A percentile compares a stretch with the other conserved stretches of the same genome.
These are phyloP conservation scores for Oxycera nigricornis DNA, from an alignment of 2,888 invertebrate species.

Conservation along the genomic window DNA sequence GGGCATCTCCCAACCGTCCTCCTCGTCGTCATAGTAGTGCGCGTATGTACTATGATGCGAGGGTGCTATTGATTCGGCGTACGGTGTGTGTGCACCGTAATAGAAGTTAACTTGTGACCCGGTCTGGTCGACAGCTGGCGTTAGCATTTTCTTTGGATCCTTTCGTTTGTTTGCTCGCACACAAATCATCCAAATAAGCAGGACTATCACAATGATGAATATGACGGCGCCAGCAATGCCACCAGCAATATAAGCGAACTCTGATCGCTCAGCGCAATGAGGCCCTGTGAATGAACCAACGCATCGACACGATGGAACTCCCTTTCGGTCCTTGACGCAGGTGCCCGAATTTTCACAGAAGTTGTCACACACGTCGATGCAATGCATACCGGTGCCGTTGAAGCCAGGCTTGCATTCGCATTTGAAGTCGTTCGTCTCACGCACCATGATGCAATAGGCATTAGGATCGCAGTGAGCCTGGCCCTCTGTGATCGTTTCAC, in stretches of 20 bases:
- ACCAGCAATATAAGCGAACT: conserved; percentile 93
- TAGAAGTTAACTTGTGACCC: conserved; percentile 96
- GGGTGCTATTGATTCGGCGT: conserved; percentile 93
- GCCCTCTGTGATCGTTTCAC: conserved; percentile 77
- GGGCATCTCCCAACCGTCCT: conserved; percentile 97
- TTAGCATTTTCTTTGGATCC: conserved; percentile 90
- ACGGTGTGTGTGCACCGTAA: conserved; percentile 92
- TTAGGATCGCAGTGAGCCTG: conserved; percentile 87
- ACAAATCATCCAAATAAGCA: conserved; percentile 97
- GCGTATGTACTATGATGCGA: conserved; percentile 96
- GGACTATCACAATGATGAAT: conserved; percentile 88
- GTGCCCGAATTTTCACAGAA: conserved; percentile 90
- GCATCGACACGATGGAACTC: conserved; percentile 87
- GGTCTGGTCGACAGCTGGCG: conserved; percentile 88
- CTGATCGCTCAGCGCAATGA: conserved; percentile 89
- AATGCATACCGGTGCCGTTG: conserved; percentile 84
- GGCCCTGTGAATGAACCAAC: conserved; percentile 91
- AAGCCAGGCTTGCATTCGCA: conserved; percentile 95
- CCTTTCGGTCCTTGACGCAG: conserved; percentile 83
- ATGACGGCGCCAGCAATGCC: conserved; percentile 95
- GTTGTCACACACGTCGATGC: conserved; percentile 81
- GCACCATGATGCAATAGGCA: conserved; percentile 84
- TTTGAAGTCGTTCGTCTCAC: conserved; percentile 83
- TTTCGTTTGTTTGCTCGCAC: conserved; percentile 86
- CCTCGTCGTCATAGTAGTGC: conserved; percentile 94